Conservation (phyloP, 2,113 vertebrate genomes). For the Ovis aries region ARS-UI_Ramb_v3.0 NC_056054.1:168656501-168657000, state of each 20-base stretch:
- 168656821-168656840: not conserved
- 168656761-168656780: not conserved
- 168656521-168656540: not conserved
- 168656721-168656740: fast-evolving
- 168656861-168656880: not conserved
- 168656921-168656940: not conserved
- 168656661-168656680: not conserved
- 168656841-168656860: not conserved
- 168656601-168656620: not conserved
- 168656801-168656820: not conserved
- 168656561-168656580: not conserved
- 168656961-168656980: not conserved
- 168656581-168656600: not conserved
- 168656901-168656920: not conserved
- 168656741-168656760: fast-evolving
- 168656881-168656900: not conserved
- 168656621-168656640: not conserved
- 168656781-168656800: not conserved
- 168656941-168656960: not conserved
- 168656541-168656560: not conserved
- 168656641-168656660: not conserved
- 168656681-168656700: not conserved
- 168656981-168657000: not conserved
- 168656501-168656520: not conserved
- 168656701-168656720: not conserved